Evolutionary conservation across 2,797 vertebrate species (phyloP), one percentile per base, ranked within the genome.

Genomic region (Cirrhinus mrigala): DNA sequence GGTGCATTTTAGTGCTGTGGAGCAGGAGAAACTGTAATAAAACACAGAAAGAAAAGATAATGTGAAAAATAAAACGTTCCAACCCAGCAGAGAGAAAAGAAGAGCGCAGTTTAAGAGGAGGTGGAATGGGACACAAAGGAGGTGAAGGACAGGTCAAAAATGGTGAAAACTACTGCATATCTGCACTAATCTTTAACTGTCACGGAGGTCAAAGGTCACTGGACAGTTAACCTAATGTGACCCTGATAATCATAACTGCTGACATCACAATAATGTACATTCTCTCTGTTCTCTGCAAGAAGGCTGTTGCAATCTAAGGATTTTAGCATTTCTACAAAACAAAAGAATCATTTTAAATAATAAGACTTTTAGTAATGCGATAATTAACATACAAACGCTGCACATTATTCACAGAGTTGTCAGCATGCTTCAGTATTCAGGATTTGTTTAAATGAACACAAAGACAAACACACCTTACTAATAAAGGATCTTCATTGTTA

Each of bases 221-320:
- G 80, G 50, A 82, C 80, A 82, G 33, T 58, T 71, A 56, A 73
- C 37, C 33, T 54, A 73, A 46, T 44, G 18, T 58, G 68, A 82
- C 52, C 68, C 33, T 71, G 22, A 82, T 54, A 81, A 44, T 79
- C 77, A 64, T 64, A 48, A 20, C 18, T 50, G 77, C 77, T 79
- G 77, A 66, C 60, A 66, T 14, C 16, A 22, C 58, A 64, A 64
- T 48, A 64, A 24, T 22, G 77, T 29, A 33, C 6, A 33, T 64
- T 29, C 14, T 48, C 16, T 79, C 16, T 29, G 40, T 22, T 29
- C 77, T 66, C 44, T 29, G 58, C 16, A 33, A 64, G 6, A 16
- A 52, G 14, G 18, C 46, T 80, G 14, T 52, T 80, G 20, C 20
- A 66, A 52, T 50, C 44, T 7, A 80, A 68, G 12, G 4, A 68